Base-by-base conservation (phyloP, 1,140 invertebrate genomes). In the Drosophila biarmipes region DNA sequence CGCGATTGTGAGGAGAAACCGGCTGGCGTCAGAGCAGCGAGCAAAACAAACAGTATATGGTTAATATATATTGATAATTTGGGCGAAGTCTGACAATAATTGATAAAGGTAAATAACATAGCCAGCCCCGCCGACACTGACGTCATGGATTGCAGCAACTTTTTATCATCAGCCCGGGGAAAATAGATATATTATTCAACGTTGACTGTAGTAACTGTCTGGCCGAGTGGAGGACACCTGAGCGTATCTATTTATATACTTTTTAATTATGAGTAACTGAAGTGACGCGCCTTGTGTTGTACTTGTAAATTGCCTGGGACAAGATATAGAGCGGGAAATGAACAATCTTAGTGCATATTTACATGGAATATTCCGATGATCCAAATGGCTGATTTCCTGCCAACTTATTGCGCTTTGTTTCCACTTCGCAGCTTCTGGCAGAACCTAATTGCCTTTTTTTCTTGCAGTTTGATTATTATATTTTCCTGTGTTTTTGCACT, bases 281-380 rank as follows among this genome's bases (percentile, higher is more conserved):
- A 43, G 31, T 52, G 58, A 51, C 62, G 63, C 58, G 24, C 15
- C 37, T 12, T 54, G 12, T 27, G 72, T 74, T 81, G 82, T 82
- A 82, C 82, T 86, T 82, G 82, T 87, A 87, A 86, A 87, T 81
- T 87, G 66, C 74, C 61, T 73, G 42, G 66, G 66, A 78, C 54
- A 52, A 73, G 48, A 72, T 74, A 48, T 49, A 35, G 24, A 45
- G 42, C n/a, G 29, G 37, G 59, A 62, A 55, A 15, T 43, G 37
- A 42, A 62, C 42, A 76, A 67, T 78, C 43, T 34, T 40, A 49
- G 37, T 48, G n/a, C 14, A 85, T 85, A 86, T 86, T 86, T 85
- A 85, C 81, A 71, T 85, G 57, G 43, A 68, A 77, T 51, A 81
- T 49, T 57, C 55, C 63, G 56, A 24, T 53, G 38, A 72, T 58